Percentiles rank a stretch among this genome's conserved stretches.
phyloP scores from a whole-genome alignment of 1,140 invertebrate genomes.

The Bombus picipes region DNA sequence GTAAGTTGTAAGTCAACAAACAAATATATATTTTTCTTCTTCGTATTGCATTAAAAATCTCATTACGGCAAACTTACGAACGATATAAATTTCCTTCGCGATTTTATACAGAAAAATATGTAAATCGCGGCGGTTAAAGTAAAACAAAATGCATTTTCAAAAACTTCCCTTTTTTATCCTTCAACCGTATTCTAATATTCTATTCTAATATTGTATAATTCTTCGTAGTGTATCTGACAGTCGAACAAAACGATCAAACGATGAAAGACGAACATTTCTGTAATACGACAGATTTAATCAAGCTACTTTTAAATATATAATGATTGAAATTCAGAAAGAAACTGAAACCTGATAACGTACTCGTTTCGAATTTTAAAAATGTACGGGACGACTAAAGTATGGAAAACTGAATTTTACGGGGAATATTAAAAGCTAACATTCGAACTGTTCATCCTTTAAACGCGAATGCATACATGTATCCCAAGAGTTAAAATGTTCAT shows the following conservation, averaged over 20 bases:
- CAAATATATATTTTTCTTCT: too few species aligned
- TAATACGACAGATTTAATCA: too few species aligned
- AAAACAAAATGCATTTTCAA: not conserved
- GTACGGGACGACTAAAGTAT: too few species aligned
- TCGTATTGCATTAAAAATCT: too few species aligned
- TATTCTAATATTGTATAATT: too few species aligned
- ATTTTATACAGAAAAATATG: not conserved
- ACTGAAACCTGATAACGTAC: not conserved
- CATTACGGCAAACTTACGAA: too few species aligned
- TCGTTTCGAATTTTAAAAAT: not conserved
- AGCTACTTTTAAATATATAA: not conserved
- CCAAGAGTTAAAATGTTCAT: not conserved
- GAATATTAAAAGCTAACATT: not conserved
- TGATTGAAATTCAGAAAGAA: not conserved
- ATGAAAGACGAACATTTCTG: too few species aligned
- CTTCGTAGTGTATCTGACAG: too few species aligned
- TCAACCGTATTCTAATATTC: too few species aligned
- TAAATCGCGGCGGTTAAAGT: not conserved
- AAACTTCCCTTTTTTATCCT: too few species aligned
- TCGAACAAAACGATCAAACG: too few species aligned
- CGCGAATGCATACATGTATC: not conserved
- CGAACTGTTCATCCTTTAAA: not conserved
- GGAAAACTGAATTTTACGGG: not conserved
- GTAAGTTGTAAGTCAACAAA: too few species aligned
- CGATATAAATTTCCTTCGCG: not conserved